Evolutionary conservation across 1,140 invertebrate genomes (phyloP).

Genomic region (Araneus ventricosus): DNA sequence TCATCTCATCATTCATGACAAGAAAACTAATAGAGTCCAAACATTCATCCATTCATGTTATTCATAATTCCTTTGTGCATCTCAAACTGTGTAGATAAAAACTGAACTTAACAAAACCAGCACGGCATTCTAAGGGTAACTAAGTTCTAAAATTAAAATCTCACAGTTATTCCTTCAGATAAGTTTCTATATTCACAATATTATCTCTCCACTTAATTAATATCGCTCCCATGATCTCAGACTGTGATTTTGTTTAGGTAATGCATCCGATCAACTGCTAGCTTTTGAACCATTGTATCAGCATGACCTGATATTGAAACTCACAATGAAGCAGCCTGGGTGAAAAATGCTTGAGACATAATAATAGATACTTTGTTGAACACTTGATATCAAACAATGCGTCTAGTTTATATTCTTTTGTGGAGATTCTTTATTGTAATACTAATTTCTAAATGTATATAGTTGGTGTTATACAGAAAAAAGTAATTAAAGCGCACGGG

Average conservation of each 20-base stretch:
- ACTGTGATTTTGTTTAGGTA: background rate
- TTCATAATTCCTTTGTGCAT: no score
- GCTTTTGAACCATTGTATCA: background rate
- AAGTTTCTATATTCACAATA: background rate
- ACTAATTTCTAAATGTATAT: background rate
- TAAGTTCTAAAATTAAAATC: constrained; percentile 11
- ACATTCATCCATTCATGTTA: no score
- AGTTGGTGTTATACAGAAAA: background rate
- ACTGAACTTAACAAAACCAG: background rate
- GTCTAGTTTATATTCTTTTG: background rate
- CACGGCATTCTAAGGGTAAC: background rate
- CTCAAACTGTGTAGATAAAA: no score
- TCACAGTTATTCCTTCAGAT: background rate
- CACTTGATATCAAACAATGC: constrained; percentile 8
- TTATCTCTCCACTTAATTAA: background rate
- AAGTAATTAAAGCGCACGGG: background rate
- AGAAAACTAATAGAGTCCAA: no score
- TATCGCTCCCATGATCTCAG: constrained; percentile 8
- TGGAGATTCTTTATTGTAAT: background rate
- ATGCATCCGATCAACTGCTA: background rate
- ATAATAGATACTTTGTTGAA: background rate
- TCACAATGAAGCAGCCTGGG: background rate
- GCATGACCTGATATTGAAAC: background rate
- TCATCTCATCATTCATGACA: no score
- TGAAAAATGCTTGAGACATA: background rate